Evolutionary conservation across 2,888 invertebrate genomes (phyloP).

Genomic region (Yponomeuta plumbellus): DNA sequence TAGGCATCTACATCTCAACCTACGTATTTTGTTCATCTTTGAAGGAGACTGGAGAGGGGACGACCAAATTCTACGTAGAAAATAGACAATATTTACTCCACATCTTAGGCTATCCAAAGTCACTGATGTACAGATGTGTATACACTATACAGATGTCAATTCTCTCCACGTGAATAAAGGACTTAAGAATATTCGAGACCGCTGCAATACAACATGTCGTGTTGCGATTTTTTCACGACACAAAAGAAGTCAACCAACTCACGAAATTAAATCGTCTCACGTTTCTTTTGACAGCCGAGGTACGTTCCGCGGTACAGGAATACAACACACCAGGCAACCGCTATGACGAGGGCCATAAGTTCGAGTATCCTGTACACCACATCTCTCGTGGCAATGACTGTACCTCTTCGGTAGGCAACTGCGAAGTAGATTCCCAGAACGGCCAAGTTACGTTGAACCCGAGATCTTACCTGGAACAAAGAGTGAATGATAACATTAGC

Average conservation of each 20-base stretch:
- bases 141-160: no score
- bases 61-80: no score
- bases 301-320: background rate
- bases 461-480: constrained; percentile 54
- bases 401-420: background rate
- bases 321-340: background rate
- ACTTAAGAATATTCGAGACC: background rate
- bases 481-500: constrained; percentile 19
- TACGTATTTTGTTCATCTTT: no score
- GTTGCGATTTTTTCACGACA: background rate
- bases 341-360: background rate
- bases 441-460: constrained; percentile 22
- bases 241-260: constrained; percentile 3
- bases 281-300: background rate
- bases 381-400: background rate
- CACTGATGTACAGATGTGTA: no score
- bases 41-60: no score
- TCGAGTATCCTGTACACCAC: background rate
- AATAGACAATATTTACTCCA: no score
- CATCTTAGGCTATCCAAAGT: no score
- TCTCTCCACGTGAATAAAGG: background rate
- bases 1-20: no score
- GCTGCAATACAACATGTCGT: background rate
- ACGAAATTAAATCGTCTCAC: background rate
- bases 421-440: background rate